A percentile compares a stretch with the other conserved stretches of the same genome.
These are phyloP conservation scores for Dolomedes plantarius DNA, from an alignment of 2,888 invertebrate species.

Conservation along the genomic window DNA sequence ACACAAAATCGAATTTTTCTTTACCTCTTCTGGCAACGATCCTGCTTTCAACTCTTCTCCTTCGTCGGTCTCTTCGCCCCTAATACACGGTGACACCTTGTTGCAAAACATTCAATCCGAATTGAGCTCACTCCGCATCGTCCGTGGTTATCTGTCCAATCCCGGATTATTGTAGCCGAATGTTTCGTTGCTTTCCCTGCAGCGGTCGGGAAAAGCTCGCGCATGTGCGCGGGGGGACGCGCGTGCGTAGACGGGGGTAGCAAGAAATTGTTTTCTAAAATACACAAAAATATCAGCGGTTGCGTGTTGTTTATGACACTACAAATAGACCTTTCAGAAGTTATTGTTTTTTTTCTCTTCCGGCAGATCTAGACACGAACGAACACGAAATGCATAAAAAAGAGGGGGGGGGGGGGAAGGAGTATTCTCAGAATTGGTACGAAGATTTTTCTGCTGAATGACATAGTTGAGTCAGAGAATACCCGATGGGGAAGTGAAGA, in stretches of 20 bases:
- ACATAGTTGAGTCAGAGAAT: too few species aligned
- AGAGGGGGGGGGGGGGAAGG: too few species aligned
- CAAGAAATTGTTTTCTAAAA: neutral
- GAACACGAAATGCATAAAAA: too few species aligned
- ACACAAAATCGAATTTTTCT: neutral
- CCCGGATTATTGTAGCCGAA: neutral
- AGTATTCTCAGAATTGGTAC: too few species aligned
- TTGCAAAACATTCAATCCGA: slow-evolving; percentile 49
- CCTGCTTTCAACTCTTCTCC: neutral
- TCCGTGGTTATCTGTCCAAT: neutral
- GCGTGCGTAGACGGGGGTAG: neutral
- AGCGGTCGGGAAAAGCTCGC: slow-evolving; percentile 15
- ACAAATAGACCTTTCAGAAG: too few species aligned
- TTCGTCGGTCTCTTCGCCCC: neutral
- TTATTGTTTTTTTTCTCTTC: too few species aligned
- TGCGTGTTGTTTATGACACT: too few species aligned
- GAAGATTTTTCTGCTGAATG: too few species aligned
- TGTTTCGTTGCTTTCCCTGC: slow-evolving; percentile 41
- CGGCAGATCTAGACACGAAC: too few species aligned
- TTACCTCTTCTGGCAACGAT: slow-evolving; percentile 15
- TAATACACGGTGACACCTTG: slow-evolving; percentile 43
- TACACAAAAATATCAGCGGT: too few species aligned
- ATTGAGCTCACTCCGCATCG: neutral
- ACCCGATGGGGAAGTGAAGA: too few species aligned
- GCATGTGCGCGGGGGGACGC: slow-evolving; percentile 25